phyloP scores from a whole-genome alignment of 2,888 invertebrate genomes.

The Frankliniella fusca region DNA sequence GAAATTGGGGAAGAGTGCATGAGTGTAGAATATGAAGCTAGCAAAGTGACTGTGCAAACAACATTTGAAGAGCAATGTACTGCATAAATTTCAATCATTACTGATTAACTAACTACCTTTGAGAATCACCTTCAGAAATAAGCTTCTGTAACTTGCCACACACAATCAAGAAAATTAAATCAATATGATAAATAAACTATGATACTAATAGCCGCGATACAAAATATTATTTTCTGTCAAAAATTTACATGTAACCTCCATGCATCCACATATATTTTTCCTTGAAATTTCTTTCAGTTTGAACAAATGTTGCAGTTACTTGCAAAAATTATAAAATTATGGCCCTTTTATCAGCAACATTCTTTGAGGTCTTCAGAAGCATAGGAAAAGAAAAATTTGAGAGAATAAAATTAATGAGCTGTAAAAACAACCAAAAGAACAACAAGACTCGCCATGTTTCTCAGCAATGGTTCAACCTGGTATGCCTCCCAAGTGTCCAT shows the following conservation, averaged over 20 bases:
- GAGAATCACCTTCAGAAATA: no score
- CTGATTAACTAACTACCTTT: no score
- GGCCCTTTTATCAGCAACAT: slow-evolving; percentile 6
- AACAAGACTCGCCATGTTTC: not conserved
- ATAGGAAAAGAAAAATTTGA: slow-evolving; percentile 31
- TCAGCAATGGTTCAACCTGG: slow-evolving; percentile 12
- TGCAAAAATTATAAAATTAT: slow-evolving; percentile 1
- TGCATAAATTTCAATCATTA: no score
- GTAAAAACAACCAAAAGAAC: not conserved
- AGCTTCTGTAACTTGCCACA: no score
- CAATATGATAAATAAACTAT: no score
- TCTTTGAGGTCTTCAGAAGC: not conserved
- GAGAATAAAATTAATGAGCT: not conserved
- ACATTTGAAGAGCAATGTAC: not conserved
- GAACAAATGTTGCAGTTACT: slow-evolving; percentile 27
- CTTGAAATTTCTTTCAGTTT: not conserved
- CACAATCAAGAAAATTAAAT: no score
- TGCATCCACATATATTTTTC: not conserved
- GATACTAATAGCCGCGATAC: no score
- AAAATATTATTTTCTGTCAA: no score
- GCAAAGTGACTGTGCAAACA: not conserved
- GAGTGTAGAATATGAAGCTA: not conserved
- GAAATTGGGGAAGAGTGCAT: not conserved
- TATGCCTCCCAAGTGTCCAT: slow-evolving; percentile 14
- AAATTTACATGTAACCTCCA: no score